Evolutionary conservation across 1,140 invertebrate species (phyloP).

Genomic region (Drosophila azteca): DNA sequence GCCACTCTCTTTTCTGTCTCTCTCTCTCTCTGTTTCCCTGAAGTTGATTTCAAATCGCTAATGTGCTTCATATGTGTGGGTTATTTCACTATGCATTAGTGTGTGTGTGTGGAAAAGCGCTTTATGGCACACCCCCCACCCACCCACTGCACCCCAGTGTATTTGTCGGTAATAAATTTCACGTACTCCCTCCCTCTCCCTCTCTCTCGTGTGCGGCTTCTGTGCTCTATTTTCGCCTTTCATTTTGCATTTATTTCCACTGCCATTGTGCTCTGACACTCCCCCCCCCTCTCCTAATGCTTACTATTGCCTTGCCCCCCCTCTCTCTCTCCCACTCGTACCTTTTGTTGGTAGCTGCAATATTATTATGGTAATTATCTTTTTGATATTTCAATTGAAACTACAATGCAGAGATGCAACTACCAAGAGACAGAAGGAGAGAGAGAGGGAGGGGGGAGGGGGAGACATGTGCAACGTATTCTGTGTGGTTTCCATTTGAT

Average conservation of each 20-base stretch:
- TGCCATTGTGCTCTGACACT: conserved; percentile 22
- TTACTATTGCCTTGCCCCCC: no score
- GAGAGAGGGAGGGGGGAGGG: neutral
- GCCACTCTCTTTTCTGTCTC: no score
- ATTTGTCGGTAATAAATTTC: conserved; percentile 69
- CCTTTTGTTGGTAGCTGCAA: conserved; percentile 28
- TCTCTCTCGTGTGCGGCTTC: conserved; percentile 2
- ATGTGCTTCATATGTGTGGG: conserved; percentile 44
- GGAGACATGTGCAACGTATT: no score
- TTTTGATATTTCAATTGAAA: conserved; percentile 71
- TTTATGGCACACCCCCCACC: conserved; percentile 37
- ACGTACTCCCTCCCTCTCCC: neutral
- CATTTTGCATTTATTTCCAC: conserved; percentile 66
- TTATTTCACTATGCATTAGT: conserved; percentile 1
- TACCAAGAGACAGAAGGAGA: conserved; percentile 13
- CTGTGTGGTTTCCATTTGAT: no score
- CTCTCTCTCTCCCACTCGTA: no score
- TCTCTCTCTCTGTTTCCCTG: no score
- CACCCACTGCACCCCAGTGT: neutral
- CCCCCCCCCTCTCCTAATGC: no score
- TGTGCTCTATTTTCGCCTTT: conserved; percentile 49
- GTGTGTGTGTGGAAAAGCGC: conserved; percentile 49
- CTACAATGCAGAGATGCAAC: conserved; percentile 25
- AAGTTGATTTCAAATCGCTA: conserved; percentile 72
- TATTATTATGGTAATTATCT: conserved; percentile 75